Base-by-base conservation (phyloP, 2,888 invertebrate genomes). In the Flexamia atlantica region DNA sequence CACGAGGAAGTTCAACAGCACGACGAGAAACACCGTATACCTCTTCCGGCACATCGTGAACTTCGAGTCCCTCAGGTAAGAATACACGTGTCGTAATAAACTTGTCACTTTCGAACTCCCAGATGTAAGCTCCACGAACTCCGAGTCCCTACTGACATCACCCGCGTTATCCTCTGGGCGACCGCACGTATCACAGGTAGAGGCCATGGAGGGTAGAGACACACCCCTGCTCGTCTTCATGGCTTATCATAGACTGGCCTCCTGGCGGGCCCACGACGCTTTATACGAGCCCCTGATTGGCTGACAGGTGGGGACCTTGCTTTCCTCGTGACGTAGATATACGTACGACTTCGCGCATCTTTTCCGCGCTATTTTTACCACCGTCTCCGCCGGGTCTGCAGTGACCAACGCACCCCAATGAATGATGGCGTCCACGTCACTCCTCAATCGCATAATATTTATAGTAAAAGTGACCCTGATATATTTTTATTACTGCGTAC, bases 241-340 rank as follows among this genome's bases (percentile, higher is more conserved):
- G 42, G 1, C 40, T 72, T 72, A 72, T 72, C 72, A 36, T 40
- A 40, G 40, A 72, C 72, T 72, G 72, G 72, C 23, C 72, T 40
- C 20, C 28, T 28, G 23, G 28, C 25, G 10, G 23, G 40, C 72
- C 40, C 10, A 40, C 40, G 17, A n/a, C 30, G 40, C 36, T 42
- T 72, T 72, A 72, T 72, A 72, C 36, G 23, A 40, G 32, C 20
- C 10, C 1, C 23, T 25, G 12, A 32, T 72, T 72, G 72, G 72
- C 20, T 25, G 68, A 7, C 36, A 40, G 72, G 42, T 64, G 64
- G 42, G 72, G 68, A 68, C 68, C 40, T 40, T 42, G 72, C 32
- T 72, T 72, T 72, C 72, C 72, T 72, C 72, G 42, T 72, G 72
- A 72, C 72, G 72, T 42, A 72, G 36, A n/a, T n/a, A n/a, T n/a